These are phyloP conservation scores for Delia radicum DNA, from an alignment of 1,140 invertebrate genomes.

Conservation along the genomic window DNA sequence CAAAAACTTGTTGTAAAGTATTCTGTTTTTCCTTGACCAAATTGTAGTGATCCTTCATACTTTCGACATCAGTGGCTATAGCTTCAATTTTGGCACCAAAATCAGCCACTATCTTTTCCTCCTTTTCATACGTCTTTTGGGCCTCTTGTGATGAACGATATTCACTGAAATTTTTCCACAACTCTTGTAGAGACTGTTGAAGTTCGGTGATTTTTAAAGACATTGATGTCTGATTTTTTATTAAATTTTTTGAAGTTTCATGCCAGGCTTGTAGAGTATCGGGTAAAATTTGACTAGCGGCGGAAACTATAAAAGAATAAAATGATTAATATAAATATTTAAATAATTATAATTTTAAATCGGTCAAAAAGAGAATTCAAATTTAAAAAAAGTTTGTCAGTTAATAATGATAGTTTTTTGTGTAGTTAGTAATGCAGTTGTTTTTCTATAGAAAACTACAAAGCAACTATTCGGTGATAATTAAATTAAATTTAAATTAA, in stretches of 20 bases:
- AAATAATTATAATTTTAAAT: neutral
- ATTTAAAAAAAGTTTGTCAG: neutral
- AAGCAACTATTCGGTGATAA: too few species aligned
- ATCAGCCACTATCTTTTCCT: slow-evolving; percentile 49
- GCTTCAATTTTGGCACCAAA: slow-evolving; percentile 53
- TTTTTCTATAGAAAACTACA: too few species aligned
- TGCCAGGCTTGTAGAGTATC: slow-evolving; percentile 65
- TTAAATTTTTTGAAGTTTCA: slow-evolving; percentile 61
- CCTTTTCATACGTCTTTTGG: slow-evolving; percentile 45
- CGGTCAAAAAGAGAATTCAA: neutral
- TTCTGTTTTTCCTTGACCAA: slow-evolving; percentile 41
- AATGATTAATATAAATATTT: neutral
- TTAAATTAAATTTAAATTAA: too few species aligned
- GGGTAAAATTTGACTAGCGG: slow-evolving; percentile 63
- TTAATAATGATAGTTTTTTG: too few species aligned
- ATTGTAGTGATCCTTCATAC: slow-evolving; percentile 47
- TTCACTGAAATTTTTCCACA: slow-evolving; percentile 40
- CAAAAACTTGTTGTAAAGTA: slow-evolving; percentile 36
- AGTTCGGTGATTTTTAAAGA: slow-evolving; percentile 41
- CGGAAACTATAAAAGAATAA: slow-evolving; percentile 57
- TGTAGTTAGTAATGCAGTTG: too few species aligned
- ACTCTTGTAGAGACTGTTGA: slow-evolving; percentile 35
- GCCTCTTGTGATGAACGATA: slow-evolving; percentile 35
- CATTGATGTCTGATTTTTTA: slow-evolving; percentile 61
- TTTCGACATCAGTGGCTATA: slow-evolving; percentile 44